These are phyloP conservation scores for Sesia bembeciformis DNA, from an alignment of 2,888 invertebrate genomes.

Conservation along the genomic window DNA sequence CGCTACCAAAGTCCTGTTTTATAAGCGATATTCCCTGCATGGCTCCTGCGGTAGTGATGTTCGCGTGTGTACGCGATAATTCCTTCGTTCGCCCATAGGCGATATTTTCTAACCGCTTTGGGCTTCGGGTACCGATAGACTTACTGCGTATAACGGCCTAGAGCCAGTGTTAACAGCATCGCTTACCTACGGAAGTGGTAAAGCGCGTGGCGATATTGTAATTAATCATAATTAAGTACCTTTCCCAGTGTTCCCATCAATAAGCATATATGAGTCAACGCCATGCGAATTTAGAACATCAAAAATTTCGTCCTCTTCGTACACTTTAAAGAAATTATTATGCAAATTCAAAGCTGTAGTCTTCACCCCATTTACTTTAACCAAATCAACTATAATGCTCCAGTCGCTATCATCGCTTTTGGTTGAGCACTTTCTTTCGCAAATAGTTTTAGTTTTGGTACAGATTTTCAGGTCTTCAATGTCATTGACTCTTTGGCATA, in stretches of 20 bases:
- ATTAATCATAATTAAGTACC: slow-evolving; percentile 53
- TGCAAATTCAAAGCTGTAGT: slow-evolving; percentile 63
- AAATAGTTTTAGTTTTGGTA: slow-evolving; percentile 22
- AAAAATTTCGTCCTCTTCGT: slow-evolving; percentile 59
- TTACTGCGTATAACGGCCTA: no score
- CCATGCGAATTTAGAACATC: slow-evolving; percentile 49
- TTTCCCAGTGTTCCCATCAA: slow-evolving; percentile 82
- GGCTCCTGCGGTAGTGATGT: no score
- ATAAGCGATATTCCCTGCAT: no score
- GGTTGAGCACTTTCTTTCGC: slow-evolving; percentile 37
- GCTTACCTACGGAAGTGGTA: no score
- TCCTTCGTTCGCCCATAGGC: no score
- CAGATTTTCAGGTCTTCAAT: slow-evolving; percentile 50
- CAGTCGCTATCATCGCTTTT: slow-evolving; percentile 35
- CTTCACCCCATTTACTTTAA: slow-evolving; percentile 19
- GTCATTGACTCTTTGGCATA: slow-evolving; percentile 62
- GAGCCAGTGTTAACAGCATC: no score
- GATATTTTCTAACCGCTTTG: no score
- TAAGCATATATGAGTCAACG: slow-evolving; percentile 67
- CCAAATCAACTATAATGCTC: slow-evolving; percentile 25
- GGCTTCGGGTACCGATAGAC: no score
- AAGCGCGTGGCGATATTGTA: no score
- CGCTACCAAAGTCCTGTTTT: no score
- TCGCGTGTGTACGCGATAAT: no score
- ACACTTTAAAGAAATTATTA: slow-evolving; percentile 63